Conservation (phyloP, 2,113 vertebrate genomes). For the Tiliqua scincoides region DNA sequence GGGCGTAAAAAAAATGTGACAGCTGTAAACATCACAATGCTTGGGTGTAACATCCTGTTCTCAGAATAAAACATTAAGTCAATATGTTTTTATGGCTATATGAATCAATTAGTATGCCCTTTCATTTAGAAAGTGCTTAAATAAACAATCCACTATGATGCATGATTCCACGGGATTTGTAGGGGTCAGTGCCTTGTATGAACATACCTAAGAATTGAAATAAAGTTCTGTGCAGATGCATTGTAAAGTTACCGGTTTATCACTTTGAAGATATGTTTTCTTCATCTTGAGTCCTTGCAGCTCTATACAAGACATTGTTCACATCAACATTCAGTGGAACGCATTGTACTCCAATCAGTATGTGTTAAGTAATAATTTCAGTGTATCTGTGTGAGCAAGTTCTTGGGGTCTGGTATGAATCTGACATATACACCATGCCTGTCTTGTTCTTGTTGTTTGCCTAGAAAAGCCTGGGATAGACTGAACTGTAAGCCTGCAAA, state of each 20-base stretch:
- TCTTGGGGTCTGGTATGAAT: not conserved
- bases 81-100: too few relatives aligned
- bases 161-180: not conserved
- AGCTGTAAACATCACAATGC: too few relatives aligned
- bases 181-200: not conserved
- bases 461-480: not conserved
- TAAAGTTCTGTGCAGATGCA: not conserved
- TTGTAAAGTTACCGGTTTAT: not conserved
- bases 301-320: not conserved
- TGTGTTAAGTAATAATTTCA: not conserved
- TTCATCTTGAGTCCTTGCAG: not conserved
- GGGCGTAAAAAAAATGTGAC: too few relatives aligned
- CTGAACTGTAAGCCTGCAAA: not conserved
- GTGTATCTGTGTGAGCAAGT: not conserved
- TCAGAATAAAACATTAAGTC: too few relatives aligned
- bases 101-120: too few relatives aligned
- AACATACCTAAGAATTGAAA: not conserved
- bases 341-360: not conserved
- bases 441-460: not conserved
- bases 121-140: too few relatives aligned
- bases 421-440: not conserved
- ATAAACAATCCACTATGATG: not conserved
- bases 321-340: not conserved
- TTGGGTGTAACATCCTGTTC: too few relatives aligned
- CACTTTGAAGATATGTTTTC: not conserved